These are phyloP conservation scores for Pyrrhia umbra DNA, from an alignment of 2,888 invertebrate species.

Conservation along the genomic window DNA sequence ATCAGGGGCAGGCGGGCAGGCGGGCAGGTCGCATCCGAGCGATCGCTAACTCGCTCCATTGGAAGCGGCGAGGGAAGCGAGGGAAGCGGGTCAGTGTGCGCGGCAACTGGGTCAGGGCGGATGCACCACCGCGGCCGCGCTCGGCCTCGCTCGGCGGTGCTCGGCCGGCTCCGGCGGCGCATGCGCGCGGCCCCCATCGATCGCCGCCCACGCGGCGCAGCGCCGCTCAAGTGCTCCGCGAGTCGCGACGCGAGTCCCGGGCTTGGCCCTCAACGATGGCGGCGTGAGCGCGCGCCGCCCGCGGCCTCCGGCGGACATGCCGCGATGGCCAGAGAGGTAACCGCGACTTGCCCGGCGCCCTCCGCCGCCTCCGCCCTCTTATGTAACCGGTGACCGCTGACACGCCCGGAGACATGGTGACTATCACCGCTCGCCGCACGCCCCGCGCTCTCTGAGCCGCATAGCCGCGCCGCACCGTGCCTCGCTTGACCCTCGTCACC, in stretches of 20 bases:
- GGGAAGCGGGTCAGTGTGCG: conserved; percentile 82
- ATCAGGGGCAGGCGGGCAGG: conserved; percentile 55
- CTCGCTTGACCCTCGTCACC: conserved; percentile 55
- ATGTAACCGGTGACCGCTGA: conserved; percentile 76
- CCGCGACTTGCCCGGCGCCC: conserved; percentile 77
- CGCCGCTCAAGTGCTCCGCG: conserved; percentile 82
- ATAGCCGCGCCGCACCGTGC: conserved; percentile 52
- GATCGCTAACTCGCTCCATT: conserved; percentile 59
- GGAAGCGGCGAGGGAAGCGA: conserved; percentile 53
- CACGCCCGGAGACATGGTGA: conserved; percentile 75
- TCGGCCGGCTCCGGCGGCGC: conserved; percentile 75
- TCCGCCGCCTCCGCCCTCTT: conserved; percentile 75
- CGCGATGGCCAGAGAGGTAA: conserved; percentile 94
- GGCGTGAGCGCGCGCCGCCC: conserved; percentile 89
- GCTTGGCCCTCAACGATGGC: conserved; percentile 87
- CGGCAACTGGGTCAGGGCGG: conserved; percentile 87
- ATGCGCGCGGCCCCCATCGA: conserved; percentile 77
- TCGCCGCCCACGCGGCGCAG: conserved; percentile 82
- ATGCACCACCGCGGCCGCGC: conserved; percentile 75
- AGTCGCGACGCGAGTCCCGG: conserved; percentile 86
- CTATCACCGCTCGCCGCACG: conserved; percentile 52
- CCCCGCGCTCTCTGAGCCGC: conserved; percentile 59
- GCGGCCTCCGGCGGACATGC: conserved; percentile 92
- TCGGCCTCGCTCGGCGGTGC: conserved; percentile 72
- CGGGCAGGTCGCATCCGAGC: conserved; percentile 57